A percentile compares a stretch with the other conserved stretches of the same genome.
Evolutionary conservation across 2,888 invertebrate genomes (phyloP).

Genomic region (Andrena hattorfiana): DNA sequence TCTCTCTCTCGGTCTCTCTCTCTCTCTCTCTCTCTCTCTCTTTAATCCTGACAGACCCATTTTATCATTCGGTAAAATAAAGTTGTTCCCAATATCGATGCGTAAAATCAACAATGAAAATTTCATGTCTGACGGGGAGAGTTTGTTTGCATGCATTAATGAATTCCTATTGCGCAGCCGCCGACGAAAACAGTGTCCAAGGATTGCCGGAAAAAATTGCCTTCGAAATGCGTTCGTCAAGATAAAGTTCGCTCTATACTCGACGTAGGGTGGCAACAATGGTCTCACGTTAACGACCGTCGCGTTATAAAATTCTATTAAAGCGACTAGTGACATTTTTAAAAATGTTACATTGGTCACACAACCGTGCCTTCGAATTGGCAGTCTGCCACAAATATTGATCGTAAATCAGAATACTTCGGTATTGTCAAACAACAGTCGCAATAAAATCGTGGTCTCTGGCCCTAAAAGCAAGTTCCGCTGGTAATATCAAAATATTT

Average conservation of each 20-base stretch:
- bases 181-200: not conserved
- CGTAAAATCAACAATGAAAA: constrained; percentile 2
- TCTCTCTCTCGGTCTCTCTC: no score
- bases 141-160: constrained; percentile 1
- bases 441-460: constrained; percentile 18
- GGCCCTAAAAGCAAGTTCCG: not conserved
- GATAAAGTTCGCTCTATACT: not conserved
- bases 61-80: not conserved
- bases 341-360: constrained; percentile 2
- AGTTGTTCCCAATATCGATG: not conserved
- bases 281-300: constrained; percentile 11
- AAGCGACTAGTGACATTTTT: not conserved
- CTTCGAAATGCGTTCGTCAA: not conserved
- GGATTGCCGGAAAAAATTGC: not conserved
- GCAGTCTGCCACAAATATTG: constrained; percentile 18
- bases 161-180: not conserved
- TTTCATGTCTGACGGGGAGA: constrained; percentile 7
- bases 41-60: not conserved
- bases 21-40: no score
- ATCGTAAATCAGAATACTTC: constrained; percentile 44
- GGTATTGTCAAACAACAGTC: constrained; percentile 14
- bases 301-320: constrained; percentile 19
- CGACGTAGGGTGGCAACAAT: not conserved
- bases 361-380: not conserved
- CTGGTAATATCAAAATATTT: no score